Evolutionary conservation across 1,140 invertebrate genomes (phyloP).

Genomic region (Camponotus floridanus): DNA sequence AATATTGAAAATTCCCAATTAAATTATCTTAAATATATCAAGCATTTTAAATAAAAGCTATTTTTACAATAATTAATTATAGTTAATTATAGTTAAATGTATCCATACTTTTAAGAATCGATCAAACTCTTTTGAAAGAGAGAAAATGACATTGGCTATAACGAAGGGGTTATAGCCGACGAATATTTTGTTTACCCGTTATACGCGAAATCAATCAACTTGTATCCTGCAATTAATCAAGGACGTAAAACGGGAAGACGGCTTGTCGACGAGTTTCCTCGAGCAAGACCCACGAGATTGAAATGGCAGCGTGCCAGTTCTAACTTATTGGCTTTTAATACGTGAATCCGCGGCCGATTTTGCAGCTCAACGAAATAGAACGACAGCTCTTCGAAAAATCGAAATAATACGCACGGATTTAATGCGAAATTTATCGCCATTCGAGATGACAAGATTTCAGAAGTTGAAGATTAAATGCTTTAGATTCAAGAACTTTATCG

Average conservation of each 20-base stretch:
- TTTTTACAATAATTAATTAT: neutral
- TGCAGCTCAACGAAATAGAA: constrained; percentile 66
- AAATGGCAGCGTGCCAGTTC: constrained; percentile 84
- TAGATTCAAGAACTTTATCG: neutral
- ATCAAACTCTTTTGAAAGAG: neutral
- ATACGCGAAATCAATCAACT: constrained; percentile 72
- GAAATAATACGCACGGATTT: constrained; percentile 24
- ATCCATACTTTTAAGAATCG: neutral
- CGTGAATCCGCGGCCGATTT: constrained; percentile 80
- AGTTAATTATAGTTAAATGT: neutral
- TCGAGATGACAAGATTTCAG: neutral
- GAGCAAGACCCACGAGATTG: constrained; percentile 82
- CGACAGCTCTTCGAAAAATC: constrained; percentile 40
- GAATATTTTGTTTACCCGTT: constrained; percentile 58
- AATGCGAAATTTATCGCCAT: constrained; percentile 10
- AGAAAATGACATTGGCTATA: neutral
- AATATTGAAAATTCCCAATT: neutral
- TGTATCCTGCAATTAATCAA: constrained; percentile 65
- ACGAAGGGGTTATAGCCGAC: constrained; percentile 10
- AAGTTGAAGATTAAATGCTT: neutral
- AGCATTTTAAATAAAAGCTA: neutral
- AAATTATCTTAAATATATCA: too few relatives aligned
- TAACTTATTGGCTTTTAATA: constrained; percentile 84
- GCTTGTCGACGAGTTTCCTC: constrained; percentile 71
- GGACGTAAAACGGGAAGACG: constrained; percentile 61